Base-by-base conservation (phyloP, 2,888 invertebrate genomes). In the Ariolimax columbianus region DNA sequence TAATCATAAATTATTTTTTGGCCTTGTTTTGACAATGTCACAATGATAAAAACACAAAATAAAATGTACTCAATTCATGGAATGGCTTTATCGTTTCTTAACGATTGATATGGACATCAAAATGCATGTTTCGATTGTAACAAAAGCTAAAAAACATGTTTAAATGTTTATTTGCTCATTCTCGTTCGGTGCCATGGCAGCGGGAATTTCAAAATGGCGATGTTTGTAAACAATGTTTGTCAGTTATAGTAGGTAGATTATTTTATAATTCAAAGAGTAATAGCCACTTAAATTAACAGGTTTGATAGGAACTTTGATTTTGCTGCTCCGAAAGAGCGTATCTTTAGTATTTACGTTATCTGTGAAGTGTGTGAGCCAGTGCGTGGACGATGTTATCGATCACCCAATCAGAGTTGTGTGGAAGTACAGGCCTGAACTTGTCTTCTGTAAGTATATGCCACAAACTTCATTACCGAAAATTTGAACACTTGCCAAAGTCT, bases 161-260 rank as follows among this genome's bases (percentile, higher is more conserved):
- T 23, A 23, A 70, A 38, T 38, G 23, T 11, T 38, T 3, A 26
- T 36, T 70, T 70, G 3, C 26, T 38, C 9, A 30, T 43, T 79
- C 47, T 51, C 81, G 43, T 9, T 73, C 47, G 83, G 47, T 77
- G 30, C 84, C 84, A 84, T 84, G 84, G 84, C 84, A 84, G 84
- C 84, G 79, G 84, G 79, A 73, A 79, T 33, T 72, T 84, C 84
- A 84, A 84, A 84, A 84, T 84, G 84, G 84, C 84, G 84, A 43
- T 73, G 38, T 43, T 77, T 84, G 79, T 84, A 84, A 84, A 84
- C 84, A 84, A 84, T 73, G 19, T 26, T 73, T n/a, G 73, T 47
- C 43, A n/a, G 73, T 73, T 73, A 40, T 72, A n/a, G n/a, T 11
- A 11, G 23, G n/a, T 63, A 23, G 26, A 63, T 26, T n/a, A 63